A percentile compares a stretch with the other conserved stretches of the same genome.
Evolutionary conservation across 92 coral and sea anemone genomes (phyloP).

Genomic region (Porites divaricata): DNA sequence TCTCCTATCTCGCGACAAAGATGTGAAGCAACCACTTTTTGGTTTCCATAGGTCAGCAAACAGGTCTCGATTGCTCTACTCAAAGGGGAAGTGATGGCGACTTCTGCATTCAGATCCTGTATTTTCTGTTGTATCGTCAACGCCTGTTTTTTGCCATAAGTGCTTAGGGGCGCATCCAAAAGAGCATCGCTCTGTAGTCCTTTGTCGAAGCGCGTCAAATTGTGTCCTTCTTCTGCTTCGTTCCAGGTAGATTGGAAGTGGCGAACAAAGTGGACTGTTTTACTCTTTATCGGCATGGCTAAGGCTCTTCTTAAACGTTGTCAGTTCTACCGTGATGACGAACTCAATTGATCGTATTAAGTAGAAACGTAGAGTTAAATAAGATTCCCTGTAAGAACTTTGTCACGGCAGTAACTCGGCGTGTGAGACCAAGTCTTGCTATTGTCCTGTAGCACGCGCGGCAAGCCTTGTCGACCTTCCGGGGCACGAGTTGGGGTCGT

Average conservation of each 20-base stretch:
- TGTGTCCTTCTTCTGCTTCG: slow-evolving; percentile 15
- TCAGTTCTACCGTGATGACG: no score
- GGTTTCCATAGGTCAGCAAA: slow-evolving; percentile 49
- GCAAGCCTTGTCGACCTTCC: no score
- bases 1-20: slow-evolving; percentile 65
- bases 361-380: no score
- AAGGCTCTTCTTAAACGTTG: no score
- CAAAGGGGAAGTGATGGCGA: slow-evolving; percentile 72
- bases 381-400: no score
- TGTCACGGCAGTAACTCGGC: no score
- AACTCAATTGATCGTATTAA: no score
- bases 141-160: slow-evolving; percentile 60
- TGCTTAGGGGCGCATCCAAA: slow-evolving; percentile 53
- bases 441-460: no score
- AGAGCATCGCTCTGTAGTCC: slow-evolving; percentile 18
- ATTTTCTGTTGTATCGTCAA: slow-evolving; percentile 23
- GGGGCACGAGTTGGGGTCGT: no score
- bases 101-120: slow-evolving; percentile 40
- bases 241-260: slow-evolving; percentile 73
- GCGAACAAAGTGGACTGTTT: slow-evolving; percentile 62
- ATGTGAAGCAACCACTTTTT: slow-evolving; percentile 52
- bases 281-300: neutral
- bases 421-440: no score
- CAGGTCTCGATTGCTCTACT: slow-evolving; percentile 65
- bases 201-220: neutral